These are phyloP conservation scores for Platycheirus albimanus DNA, from an alignment of 2,888 invertebrate species.

Conservation along the genomic window DNA sequence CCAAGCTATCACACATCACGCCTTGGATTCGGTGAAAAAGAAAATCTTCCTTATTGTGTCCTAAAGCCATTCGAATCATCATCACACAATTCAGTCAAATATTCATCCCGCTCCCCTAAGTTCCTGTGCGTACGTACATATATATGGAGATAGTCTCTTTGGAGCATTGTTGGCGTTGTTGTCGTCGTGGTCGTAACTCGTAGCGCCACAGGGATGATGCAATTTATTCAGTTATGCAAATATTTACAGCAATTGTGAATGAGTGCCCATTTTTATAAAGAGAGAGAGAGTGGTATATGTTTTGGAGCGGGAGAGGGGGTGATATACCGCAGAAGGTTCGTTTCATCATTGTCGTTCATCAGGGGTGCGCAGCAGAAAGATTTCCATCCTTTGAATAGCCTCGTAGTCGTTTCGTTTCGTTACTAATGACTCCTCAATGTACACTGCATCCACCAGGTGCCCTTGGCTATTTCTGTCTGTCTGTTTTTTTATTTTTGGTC, in stretches of 20 bases:
- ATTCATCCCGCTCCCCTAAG: not conserved
- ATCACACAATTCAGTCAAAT: conserved; percentile 21
- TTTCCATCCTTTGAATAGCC: conserved; percentile 19
- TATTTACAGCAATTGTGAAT: conserved; percentile 39
- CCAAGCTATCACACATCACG: conserved; percentile 34
- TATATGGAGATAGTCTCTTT: too few species aligned
- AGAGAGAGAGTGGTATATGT: not conserved
- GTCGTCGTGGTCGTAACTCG: not conserved
- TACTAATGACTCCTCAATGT: conserved; percentile 21
- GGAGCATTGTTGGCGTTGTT: not conserved
- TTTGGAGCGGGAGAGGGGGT: not conserved
- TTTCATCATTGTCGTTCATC: conserved; percentile 26
- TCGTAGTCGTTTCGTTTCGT: too few species aligned
- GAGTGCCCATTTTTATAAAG: conserved; percentile 17
- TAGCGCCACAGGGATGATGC: conserved; percentile 38
- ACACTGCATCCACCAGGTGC: conserved; percentile 6
- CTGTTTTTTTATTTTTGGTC: not conserved
- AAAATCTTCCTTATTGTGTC: conserved; percentile 39
- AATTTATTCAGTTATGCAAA: conserved; percentile 51
- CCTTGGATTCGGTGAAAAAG: conserved; percentile 21
- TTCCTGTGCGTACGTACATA: not conserved
- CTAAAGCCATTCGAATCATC: conserved; percentile 23
- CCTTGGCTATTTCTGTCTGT: conserved; percentile 19
- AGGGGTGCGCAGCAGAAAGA: not conserved
- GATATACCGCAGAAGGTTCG: conserved; percentile 22